phyloP scores from a whole-genome alignment of 2,797 vertebrate species.

The Erpetoichthys calabaricus region DNA sequence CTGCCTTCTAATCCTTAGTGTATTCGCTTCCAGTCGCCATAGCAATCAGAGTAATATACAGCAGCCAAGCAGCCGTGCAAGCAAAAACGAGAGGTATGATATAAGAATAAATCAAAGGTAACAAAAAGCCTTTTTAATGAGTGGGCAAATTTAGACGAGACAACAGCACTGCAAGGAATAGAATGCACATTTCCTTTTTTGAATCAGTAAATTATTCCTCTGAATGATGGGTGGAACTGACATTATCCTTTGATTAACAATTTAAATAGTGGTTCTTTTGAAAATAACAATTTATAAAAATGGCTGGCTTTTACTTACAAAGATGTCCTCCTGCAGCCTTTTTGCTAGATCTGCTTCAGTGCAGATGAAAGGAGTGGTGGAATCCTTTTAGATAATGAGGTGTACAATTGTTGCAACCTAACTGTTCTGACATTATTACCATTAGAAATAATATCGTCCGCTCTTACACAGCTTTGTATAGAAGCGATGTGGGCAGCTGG shows the following conservation, averaged over 20 bases:
- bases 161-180: neutral
- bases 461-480: too few species aligned
- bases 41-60: constrained; percentile 16
- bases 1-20: constrained; percentile 23
- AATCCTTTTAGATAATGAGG: too few species aligned
- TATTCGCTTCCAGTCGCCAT: constrained; percentile 30
- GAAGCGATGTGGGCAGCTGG: too few species aligned
- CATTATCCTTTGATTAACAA: neutral
- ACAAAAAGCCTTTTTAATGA: constrained; percentile 1
- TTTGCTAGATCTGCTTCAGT: too few species aligned
- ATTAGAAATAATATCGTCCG: too few species aligned
- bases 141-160: neutral
- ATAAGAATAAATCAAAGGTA: neutral
- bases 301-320: neutral
- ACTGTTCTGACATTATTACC: too few species aligned
- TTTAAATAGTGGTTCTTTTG: neutral
- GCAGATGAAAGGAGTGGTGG: too few species aligned
- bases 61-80: neutral
- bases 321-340: neutral
- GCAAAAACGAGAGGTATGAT: neutral
- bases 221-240: neutral
- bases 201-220: neutral
- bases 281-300: neutral
- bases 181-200: neutral
- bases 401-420: too few species aligned